Evolutionary conservation across 2,888 invertebrate species (phyloP).

Genomic region (Ceramica pisi): DNA sequence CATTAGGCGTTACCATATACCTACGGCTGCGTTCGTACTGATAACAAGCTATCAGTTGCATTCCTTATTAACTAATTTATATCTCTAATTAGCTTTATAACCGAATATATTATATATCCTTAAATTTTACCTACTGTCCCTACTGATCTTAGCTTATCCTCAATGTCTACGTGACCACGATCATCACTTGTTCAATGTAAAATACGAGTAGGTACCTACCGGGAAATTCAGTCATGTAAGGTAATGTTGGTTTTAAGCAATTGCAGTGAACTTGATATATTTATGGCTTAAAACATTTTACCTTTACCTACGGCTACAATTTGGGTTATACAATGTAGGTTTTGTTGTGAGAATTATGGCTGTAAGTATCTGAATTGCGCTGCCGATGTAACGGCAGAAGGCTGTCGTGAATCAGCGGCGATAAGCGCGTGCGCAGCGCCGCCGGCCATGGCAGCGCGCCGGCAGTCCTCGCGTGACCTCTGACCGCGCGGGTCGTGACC

Average conservation of each 20-base stretch:
- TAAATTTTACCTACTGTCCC: too few relatives aligned
- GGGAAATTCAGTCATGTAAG: not conserved
- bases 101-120: not conserved
- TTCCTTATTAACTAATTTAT: not conserved
- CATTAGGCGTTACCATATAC: not conserved
- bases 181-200: not conserved
- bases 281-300: not conserved
- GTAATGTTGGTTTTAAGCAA: not conserved
- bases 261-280: not conserved
- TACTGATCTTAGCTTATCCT: not conserved
- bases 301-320: not conserved
- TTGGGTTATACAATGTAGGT: not conserved
- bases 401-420: slow-evolving; percentile 78
- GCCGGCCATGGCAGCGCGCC: slow-evolving; percentile 50
- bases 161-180: not conserved
- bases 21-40: not conserved
- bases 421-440: slow-evolving; percentile 71
- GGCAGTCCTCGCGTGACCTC: slow-evolving; percentile 83
- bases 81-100: not conserved
- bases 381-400: slow-evolving; percentile 44
- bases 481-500: slow-evolving; percentile 79
- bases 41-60: not conserved
- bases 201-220: not conserved
- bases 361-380: slow-evolving; percentile 55
- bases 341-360: slow-evolving; percentile 13